Evolutionary conservation across 2,888 invertebrate species (phyloP), one percentile per base, ranked within the genome.

Genomic region (Tridacna gigas): DNA sequence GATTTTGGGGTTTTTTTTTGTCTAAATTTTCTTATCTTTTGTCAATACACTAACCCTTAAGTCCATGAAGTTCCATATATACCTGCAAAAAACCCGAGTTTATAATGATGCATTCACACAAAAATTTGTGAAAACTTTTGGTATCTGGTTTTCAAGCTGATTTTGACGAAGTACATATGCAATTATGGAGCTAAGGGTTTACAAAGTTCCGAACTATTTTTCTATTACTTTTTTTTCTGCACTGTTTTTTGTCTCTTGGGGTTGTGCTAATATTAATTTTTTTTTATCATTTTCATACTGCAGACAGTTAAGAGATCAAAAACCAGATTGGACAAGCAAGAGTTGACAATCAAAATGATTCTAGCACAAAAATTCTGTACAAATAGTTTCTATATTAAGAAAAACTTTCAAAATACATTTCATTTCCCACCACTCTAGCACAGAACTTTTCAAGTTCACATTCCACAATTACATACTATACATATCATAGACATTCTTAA

Each of bases 381-480:
- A 71, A 71, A 71, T 26, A 25, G 25, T 51, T 51, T 37, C 47
- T 51, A n/a, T n/a, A 48, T 25, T 25, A 22, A 45, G 22, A 11
- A 20, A 26, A 47, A 48, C 22, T 25, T n/a, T 22, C 67, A 63
- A n/a, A 51, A 51, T 71, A 71, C 71, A 71, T 51, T 71, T 71
- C 71, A 51, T 20, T 51, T 51, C 71, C 51, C 25, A 48, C 37
- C 48, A 69, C 37, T 26, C 22, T 71, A 71, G 71, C 71, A 71
- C 71, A 71, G 71, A 71, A 71, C 71, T 71, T 71, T 71, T 22
- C 15, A 71, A 71, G 71, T 71, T 71, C 71, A 71, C 22, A 45
- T 18, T 71, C 15, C 45, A 47, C 18, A 13, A 13, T 37, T 28
- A 69, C 51, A 71, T 13, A 25, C 9, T 71, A 71, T n/a, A 71